Percentiles rank a stretch among this genome's conserved stretches.
phyloP scores from a whole-genome alignment of 2,888 invertebrate species.

The Spisula solida region DNA sequence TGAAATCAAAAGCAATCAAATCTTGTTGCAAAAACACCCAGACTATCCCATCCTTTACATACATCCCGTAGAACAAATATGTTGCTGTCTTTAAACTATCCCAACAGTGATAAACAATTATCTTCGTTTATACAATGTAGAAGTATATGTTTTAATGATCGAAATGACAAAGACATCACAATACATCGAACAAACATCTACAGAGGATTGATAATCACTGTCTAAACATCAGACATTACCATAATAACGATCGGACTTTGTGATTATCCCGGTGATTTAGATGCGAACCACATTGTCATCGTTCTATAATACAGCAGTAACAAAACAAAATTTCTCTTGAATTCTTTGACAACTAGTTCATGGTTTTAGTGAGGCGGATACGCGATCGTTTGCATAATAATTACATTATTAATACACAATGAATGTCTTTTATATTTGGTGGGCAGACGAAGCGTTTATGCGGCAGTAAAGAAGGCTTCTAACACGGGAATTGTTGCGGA shows the following conservation, averaged over 20 bases:
- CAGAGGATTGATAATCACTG: background rate
- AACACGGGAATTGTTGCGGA: background rate
- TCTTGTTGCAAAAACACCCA: too few species aligned
- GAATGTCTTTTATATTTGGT: background rate
- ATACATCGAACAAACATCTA: background rate
- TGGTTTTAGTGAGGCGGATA: background rate
- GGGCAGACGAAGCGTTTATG: background rate
- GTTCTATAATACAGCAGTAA: background rate
- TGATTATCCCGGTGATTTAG: background rate
- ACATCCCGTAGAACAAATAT: too few species aligned
- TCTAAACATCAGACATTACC: background rate
- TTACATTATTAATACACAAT: conserved; percentile 14
- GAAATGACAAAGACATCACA: background rate
- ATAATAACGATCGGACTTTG: background rate
- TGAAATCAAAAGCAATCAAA: too few species aligned
- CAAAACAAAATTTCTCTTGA: background rate
- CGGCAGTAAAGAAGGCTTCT: background rate
- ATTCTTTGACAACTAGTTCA: background rate
- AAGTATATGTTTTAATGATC: background rate
- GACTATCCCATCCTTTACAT: too few species aligned
- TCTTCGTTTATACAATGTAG: background rate
- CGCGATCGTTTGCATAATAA: conserved; percentile 6
- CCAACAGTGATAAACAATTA: background rate
- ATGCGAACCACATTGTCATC: background rate
- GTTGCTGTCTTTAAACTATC: too few species aligned